Conservation (phyloP, 1,140 invertebrate genomes). For the Phymorhynchus buccinoides region DNA sequence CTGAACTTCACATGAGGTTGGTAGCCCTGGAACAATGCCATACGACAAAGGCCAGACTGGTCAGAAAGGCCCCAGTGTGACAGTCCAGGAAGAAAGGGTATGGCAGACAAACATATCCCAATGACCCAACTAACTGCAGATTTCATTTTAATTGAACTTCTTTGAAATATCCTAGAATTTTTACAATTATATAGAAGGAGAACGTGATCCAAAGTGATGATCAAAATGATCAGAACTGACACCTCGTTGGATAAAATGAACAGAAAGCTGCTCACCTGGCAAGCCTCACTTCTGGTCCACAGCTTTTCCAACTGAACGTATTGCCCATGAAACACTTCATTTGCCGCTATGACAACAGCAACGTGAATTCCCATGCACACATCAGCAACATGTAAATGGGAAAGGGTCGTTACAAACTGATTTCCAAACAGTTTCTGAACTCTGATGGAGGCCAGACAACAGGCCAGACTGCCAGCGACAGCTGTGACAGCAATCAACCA, state of each 20-base stretch:
- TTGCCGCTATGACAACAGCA: neutral
- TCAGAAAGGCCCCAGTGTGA: neutral
- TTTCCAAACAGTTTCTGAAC: too few species aligned
- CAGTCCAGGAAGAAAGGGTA: neutral
- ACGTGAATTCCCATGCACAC: neutral
- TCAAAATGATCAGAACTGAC: neutral
- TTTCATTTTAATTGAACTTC: neutral
- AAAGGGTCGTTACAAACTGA: neutral
- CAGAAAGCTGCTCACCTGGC: neutral
- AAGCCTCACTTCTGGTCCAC: neutral
- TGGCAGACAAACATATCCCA: neutral
- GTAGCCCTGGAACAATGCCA: too few species aligned
- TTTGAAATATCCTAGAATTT: neutral
- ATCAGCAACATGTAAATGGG: neutral
- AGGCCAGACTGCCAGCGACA: slow-evolving; percentile 47
- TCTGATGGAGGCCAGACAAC: too few species aligned
- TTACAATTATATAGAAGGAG: neutral
- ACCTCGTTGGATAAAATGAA: neutral
- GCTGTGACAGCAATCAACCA: slow-evolving; percentile 55
- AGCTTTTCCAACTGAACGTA: neutral
- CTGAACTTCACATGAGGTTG: neutral
- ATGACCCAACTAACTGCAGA: neutral
- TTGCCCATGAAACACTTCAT: neutral
- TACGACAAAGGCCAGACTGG: neutral
- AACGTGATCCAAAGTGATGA: neutral